phyloP scores from a whole-genome alignment of 2,797 vertebrate genomes.

The Synanceia verrucosa region DNA sequence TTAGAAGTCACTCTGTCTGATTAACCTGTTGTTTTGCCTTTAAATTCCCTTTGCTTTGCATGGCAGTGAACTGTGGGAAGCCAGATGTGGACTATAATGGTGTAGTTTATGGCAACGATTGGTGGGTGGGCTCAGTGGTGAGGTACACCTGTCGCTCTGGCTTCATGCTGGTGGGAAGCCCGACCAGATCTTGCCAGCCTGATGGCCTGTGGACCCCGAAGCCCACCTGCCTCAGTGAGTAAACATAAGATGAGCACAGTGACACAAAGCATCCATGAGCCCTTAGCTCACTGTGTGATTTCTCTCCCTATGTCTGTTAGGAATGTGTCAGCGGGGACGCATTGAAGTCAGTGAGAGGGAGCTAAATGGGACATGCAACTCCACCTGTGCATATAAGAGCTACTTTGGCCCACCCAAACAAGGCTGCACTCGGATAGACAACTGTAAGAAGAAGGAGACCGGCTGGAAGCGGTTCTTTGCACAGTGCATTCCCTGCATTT shows the following conservation, averaged over 20 bases:
- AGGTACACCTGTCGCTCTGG: slow-evolving; percentile 84
- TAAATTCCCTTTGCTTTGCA: slow-evolving; percentile 5
- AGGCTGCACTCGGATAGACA: slow-evolving; percentile 81
- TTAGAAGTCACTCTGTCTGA: not conserved
- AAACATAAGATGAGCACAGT: no score
- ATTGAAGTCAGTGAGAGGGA: slow-evolving; percentile 84
- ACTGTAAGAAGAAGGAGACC: slow-evolving; percentile 80
- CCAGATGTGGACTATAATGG: slow-evolving; percentile 85
- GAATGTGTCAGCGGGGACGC: slow-evolving; percentile 82
- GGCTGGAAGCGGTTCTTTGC: slow-evolving; percentile 87
- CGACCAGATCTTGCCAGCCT: slow-evolving; percentile 80
- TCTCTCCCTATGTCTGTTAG: slow-evolving; percentile 50
- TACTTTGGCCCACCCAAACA: slow-evolving; percentile 74
- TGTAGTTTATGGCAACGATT: slow-evolving; percentile 81
- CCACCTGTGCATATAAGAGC: slow-evolving; percentile 78
- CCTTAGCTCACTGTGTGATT: not conserved
- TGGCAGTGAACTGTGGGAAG: slow-evolving; percentile 86
- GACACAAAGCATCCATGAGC: not conserved
- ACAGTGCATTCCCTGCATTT: slow-evolving; percentile 83
- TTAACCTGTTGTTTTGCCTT: not conserved
- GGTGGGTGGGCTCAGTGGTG: slow-evolving; percentile 89
- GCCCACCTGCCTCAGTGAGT: slow-evolving; percentile 86
- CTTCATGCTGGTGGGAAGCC: slow-evolving; percentile 84
- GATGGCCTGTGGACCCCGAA: slow-evolving; percentile 84
- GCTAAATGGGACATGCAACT: slow-evolving; percentile 80